Conservation (phyloP, 1,140 invertebrate genomes). For the Neotoxoptera formosana region DNA sequence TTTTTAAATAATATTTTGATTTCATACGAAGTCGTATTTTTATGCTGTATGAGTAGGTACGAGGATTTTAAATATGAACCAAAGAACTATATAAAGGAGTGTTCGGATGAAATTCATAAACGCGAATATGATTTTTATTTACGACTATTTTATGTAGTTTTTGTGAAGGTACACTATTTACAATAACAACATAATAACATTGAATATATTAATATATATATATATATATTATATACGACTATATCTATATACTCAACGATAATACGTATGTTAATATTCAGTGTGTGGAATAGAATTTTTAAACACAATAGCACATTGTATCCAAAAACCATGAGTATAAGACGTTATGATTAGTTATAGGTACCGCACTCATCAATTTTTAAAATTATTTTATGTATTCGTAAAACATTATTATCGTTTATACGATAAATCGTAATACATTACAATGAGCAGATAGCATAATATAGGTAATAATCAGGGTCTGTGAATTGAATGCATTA, state of each 20-base stretch:
- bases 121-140: not conserved
- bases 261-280: not conserved
- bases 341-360: not conserved
- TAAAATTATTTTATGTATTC: slow-evolving; percentile 36
- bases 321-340: not conserved
- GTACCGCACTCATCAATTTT: not conserved
- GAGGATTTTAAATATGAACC: not conserved
- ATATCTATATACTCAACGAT: not conserved
- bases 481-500: too few relatives aligned
- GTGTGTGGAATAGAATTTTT: not conserved
- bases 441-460: slow-evolving; percentile 8
- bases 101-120: not conserved
- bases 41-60: too few relatives aligned
- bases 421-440: not conserved
- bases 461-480: too few relatives aligned
- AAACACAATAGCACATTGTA: slow-evolving; percentile 19
- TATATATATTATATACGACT: not conserved
- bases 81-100: not conserved
- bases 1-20: not conserved
- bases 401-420: not conserved
- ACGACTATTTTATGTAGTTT: not conserved
- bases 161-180: not conserved
- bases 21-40: not conserved
- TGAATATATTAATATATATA: not conserved
- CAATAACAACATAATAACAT: not conserved